Conservation (phyloP, 2,113 vertebrate species). For the Eulemur macaco region DNA sequence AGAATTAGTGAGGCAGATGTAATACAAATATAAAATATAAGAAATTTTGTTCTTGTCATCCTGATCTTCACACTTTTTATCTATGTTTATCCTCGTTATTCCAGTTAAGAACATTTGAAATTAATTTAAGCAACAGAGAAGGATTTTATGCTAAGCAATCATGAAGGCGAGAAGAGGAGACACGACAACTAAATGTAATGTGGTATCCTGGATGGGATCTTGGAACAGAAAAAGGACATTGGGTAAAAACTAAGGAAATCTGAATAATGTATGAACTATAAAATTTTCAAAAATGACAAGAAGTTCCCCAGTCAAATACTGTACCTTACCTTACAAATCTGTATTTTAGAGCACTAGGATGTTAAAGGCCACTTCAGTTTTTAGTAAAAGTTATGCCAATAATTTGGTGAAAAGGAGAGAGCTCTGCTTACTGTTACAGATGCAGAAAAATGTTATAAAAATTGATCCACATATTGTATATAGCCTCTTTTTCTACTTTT, state of each 20-base stretch:
- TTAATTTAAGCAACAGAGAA: slow-evolving; percentile 72
- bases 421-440: not conserved
- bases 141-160: slow-evolving; percentile 49
- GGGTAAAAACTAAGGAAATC: slow-evolving; percentile 8
- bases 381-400: not conserved
- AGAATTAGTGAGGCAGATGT: slow-evolving; percentile 65
- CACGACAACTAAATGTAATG: not conserved
- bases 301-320: slow-evolving; percentile 59
- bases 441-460: not conserved
- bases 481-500: not conserved
- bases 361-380: slow-evolving; percentile 16
- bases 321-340: slow-evolving; percentile 12
- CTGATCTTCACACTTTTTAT: slow-evolving; percentile 67
- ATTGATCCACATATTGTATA: not conserved
- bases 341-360: not conserved
- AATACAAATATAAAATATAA: slow-evolving; percentile 71
- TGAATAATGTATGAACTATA: not conserved
- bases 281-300: not conserved
- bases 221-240: not conserved
- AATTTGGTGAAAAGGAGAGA: not conserved
- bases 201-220: not conserved
- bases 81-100: slow-evolving; percentile 70
- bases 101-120: slow-evolving; percentile 74
- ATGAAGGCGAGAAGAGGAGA: not conserved
- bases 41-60: slow-evolving; percentile 68